These are phyloP conservation scores for Lamellibrachia satsuma DNA, from an alignment of 2,888 invertebrate genomes.

Conservation along the genomic window DNA sequence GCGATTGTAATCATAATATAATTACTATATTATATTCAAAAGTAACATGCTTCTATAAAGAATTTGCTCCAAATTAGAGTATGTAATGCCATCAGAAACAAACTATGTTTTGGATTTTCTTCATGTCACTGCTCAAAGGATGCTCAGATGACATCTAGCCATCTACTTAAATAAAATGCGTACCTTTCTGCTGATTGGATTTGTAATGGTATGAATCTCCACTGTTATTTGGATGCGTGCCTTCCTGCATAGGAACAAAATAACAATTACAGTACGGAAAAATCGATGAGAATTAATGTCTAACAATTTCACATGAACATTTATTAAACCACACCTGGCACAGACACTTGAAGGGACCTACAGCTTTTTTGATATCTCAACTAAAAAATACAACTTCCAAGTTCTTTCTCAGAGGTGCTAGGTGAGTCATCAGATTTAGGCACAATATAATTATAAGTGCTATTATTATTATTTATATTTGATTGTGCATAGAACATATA, in stretches of 20 bases:
- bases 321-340: neutral
- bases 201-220: constrained; percentile 10
- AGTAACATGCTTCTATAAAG: neutral
- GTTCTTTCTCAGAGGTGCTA: no score
- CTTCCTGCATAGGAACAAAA: neutral
- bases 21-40: constrained; percentile 18
- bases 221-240: constrained; percentile 11
- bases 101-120: neutral
- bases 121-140: neutral
- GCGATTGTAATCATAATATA: neutral
- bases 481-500: no score
- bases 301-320: neutral
- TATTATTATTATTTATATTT: no score
- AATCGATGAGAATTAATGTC: neutral
- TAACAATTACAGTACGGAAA: neutral
- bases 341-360: neutral
- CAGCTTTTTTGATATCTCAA: no score
- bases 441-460: no score
- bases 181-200: constrained; percentile 21
- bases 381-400: no score
- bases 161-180: neutral
- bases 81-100: no score
- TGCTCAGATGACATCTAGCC: neutral
- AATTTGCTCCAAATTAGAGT: neutral
- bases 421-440: no score